Evolutionary conservation across 1,140 invertebrate species (phyloP).

Genomic region (Homalodisca vitripennis): DNA sequence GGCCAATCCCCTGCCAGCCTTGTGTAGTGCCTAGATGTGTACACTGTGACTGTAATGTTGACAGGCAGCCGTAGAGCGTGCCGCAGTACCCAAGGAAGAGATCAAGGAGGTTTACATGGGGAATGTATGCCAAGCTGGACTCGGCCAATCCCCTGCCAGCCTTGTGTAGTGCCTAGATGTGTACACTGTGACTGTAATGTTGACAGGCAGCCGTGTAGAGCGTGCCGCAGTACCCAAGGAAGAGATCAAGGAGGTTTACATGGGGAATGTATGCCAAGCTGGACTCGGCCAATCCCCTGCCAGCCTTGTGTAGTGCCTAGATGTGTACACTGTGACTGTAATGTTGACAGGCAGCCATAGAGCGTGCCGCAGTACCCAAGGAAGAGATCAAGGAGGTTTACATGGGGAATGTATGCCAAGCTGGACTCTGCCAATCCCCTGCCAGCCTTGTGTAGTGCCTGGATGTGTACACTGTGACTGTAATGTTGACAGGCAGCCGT

Average conservation of each 20-base stretch:
- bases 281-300: constrained; percentile 87
- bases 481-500: constrained; percentile 70
- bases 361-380: constrained; percentile 74
- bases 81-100: constrained; percentile 74
- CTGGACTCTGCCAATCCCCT: constrained; percentile 82
- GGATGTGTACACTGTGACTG: too few relatives aligned
- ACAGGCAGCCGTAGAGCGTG: constrained; percentile 77
- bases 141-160: constrained; percentile 89
- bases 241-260: constrained; percentile 90
- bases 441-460: constrained; percentile 95
- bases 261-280: constrained; percentile 94
- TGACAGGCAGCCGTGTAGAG: constrained; percentile 74
- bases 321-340: too few relatives aligned
- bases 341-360: constrained; percentile 69
- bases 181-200: too few relatives aligned
- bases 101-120: constrained; percentile 97
- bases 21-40: too few relatives aligned
- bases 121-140: constrained; percentile 85
- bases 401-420: constrained; percentile 95
- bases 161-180: too few relatives aligned
- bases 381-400: constrained; percentile 92
- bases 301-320: too few relatives aligned
- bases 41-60: too few relatives aligned
- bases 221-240: constrained; percentile 75
- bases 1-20: constrained; percentile 94